These are phyloP conservation scores for Sinelater perroti DNA, from an alignment of 2,888 invertebrate genomes.

Conservation along the genomic window DNA sequence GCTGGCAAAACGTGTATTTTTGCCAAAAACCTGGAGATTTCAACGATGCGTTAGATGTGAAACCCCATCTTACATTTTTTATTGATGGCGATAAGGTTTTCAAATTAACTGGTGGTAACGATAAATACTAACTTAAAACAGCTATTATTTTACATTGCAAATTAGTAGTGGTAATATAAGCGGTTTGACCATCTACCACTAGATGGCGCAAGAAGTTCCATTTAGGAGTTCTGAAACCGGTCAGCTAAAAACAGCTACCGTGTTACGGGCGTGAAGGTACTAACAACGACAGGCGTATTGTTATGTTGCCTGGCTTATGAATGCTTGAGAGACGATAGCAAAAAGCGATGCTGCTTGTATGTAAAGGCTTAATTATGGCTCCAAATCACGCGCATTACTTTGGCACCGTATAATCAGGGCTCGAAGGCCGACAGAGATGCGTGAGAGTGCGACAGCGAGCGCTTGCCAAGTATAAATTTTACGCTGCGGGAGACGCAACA, in stretches of 20 bases:
- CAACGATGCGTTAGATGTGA: too few relatives aligned
- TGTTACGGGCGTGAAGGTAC: constrained; percentile 19
- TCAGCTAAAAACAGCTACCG: constrained; percentile 7
- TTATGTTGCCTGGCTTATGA: constrained; percentile 18
- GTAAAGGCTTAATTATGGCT: constrained; percentile 26
- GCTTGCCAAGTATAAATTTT: constrained; percentile 22
- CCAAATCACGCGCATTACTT: constrained; percentile 27
- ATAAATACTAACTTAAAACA: too few relatives aligned
- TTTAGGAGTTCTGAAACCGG: neutral
- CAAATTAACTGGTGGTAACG: too few relatives aligned
- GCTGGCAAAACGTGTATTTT: too few relatives aligned
- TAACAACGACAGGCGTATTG: constrained; percentile 20
- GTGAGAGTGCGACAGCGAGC: constrained; percentile 24
- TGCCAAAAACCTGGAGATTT: too few relatives aligned
- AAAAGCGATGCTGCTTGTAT: constrained; percentile 20
- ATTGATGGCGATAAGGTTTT: too few relatives aligned
- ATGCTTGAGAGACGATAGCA: constrained; percentile 22
- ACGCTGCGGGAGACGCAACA: too few relatives aligned
- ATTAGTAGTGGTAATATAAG: too few relatives aligned
- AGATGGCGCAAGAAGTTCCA: constrained; percentile 6
- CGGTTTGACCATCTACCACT: neutral
- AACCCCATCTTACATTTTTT: too few relatives aligned
- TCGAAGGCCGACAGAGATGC: constrained; percentile 31
- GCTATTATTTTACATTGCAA: too few relatives aligned
- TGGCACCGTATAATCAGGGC: constrained; percentile 28